Evolutionary conservation across 1,140 invertebrate genomes (phyloP).

Genomic region (Heliconius eleuchia): DNA sequence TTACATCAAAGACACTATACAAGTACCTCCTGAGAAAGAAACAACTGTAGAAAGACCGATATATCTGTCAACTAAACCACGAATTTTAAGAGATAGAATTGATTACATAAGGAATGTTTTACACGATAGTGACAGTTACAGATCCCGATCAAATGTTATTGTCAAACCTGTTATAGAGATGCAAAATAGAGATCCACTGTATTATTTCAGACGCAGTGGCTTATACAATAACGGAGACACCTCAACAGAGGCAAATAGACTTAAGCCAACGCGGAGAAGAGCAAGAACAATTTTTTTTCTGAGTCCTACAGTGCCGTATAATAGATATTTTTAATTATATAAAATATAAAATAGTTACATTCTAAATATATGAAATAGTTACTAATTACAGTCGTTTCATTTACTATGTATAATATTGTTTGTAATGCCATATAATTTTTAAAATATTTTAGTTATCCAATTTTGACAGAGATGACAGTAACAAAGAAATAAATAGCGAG

Average conservation of each 20-base stretch:
- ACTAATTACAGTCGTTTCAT: not conserved
- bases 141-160: not conserved
- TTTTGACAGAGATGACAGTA: no score
- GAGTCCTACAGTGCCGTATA: slow-evolving; percentile 66
- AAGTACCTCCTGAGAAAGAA: not conserved
- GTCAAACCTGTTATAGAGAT: not conserved
- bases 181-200: slow-evolving; percentile 32
- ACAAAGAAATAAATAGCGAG: no score
- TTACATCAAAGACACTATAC: slow-evolving; percentile 40
- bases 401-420: no score
- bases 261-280: slow-evolving; percentile 40
- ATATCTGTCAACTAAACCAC: slow-evolving; percentile 44
- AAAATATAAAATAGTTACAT: not conserved
- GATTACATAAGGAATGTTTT: slow-evolving; percentile 54
- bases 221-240: slow-evolving; percentile 30
- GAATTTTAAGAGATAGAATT: slow-evolving; percentile 52
- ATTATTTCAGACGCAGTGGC: slow-evolving; percentile 31
- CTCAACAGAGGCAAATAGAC: slow-evolving; percentile 20
- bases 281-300: slow-evolving; percentile 67
- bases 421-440: no score
- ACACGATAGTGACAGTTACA: slow-evolving; percentile 26
- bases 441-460: no score
- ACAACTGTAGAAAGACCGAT: slow-evolving; percentile 35
- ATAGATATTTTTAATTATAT: slow-evolving; percentile 52
- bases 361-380: not conserved